A percentile compares a stretch with the other conserved stretches of the same genome.
Conservation (phyloP, 2,888 invertebrate species). For the Megamerina dolium region DNA sequence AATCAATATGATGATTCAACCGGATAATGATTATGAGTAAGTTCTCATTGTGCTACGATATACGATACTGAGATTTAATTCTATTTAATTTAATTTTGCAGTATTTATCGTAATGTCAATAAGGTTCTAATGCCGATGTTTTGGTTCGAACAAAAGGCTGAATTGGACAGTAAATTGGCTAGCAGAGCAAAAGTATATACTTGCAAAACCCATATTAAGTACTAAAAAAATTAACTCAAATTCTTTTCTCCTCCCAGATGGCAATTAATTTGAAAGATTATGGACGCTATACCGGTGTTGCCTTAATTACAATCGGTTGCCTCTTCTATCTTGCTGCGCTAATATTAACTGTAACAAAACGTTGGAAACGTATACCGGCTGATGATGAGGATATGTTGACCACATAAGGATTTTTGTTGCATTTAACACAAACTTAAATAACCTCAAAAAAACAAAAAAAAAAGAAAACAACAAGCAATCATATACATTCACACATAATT, state of each 20-base stretch:
- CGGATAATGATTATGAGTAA: conserved; percentile 54
- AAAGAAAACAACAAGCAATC: conserved; percentile 7
- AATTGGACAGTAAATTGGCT: conserved; percentile 56
- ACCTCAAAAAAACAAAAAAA: too few relatives aligned
- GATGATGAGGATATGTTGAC: conserved; percentile 41
- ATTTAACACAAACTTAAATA: conserved; percentile 12
- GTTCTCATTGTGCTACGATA: conserved; percentile 25
- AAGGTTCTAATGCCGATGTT: conserved; percentile 63
- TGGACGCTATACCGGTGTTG: conserved; percentile 39
- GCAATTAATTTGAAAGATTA: conserved; percentile 36
- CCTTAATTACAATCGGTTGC: conserved; percentile 33
- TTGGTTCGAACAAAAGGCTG: conserved; percentile 68
- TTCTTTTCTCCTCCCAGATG: conserved; percentile 32
- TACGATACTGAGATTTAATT: neutral
- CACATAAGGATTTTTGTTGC: conserved; percentile 19
- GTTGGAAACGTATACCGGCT: conserved; percentile 31
- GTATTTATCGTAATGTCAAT: conserved; percentile 54
- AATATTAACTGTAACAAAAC: conserved; percentile 38
- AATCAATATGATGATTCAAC: conserved; percentile 62
- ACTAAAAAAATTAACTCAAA: neutral
- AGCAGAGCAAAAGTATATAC: conserved; percentile 35
- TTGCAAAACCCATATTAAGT: neutral
- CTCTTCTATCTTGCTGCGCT: conserved; percentile 37
- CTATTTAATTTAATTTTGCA: conserved; percentile 36
- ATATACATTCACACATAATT: conserved; percentile 1